Conservation (phyloP, 2,113 vertebrate species). For the Microcebus tavaratra region DNA sequence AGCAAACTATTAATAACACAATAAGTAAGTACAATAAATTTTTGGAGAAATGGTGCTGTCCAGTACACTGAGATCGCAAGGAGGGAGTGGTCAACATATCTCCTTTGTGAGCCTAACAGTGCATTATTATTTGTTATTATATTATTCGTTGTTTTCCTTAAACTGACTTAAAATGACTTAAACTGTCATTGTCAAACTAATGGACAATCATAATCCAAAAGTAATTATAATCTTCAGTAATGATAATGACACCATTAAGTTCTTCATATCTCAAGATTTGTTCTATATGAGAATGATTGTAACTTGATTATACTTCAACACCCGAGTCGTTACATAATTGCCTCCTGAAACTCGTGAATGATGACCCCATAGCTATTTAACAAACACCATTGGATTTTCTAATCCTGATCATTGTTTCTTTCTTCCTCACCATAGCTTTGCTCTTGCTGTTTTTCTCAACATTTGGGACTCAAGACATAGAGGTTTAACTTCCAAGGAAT, state of each 20-base stretch:
- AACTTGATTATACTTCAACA: not conserved
- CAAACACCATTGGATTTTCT: conserved; percentile 8
- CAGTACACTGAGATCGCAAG: too few species aligned
- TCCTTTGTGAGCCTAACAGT: not conserved
- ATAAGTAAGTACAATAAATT: not conserved
- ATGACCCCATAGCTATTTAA: not conserved
- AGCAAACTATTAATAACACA: not conserved
- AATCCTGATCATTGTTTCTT: not conserved
- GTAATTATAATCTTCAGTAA: too few species aligned
- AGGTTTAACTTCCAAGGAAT: not conserved
- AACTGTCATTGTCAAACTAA: too few species aligned
- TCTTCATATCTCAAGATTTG: conserved; percentile 2
- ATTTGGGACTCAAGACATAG: not conserved
- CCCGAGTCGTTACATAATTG: not conserved
- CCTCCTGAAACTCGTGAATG: not conserved
- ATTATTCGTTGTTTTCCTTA: not conserved
- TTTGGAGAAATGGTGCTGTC: not conserved
- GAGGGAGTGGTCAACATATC: not conserved
- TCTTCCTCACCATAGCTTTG: not conserved
- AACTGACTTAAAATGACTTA: too few species aligned
- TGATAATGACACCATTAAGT: not conserved
- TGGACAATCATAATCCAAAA: too few species aligned
- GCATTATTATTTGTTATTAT: not conserved
- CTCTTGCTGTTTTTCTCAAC: not conserved
- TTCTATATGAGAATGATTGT: conserved; percentile 30